phyloP scores from a whole-genome alignment of 1,140 invertebrate genomes.

The Dendrolimus punctatus region DNA sequence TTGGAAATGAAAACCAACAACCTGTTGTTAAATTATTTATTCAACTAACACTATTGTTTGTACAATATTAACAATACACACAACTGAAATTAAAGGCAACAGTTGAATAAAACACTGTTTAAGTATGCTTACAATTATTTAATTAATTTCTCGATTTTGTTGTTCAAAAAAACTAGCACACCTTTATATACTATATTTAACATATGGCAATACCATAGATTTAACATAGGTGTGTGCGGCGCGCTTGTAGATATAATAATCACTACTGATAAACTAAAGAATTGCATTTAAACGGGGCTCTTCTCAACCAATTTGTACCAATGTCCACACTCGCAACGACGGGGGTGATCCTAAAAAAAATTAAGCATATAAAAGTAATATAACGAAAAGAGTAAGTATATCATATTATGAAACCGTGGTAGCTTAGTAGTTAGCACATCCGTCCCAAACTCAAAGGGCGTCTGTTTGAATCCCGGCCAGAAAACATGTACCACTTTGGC shows the following conservation, averaged over 20 bases:
- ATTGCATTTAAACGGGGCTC: constrained; percentile 73
- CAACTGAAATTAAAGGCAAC: constrained; percentile 27
- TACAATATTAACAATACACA: constrained; percentile 10
- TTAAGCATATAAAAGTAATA: neutral
- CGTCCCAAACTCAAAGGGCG: no score
- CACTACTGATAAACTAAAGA: constrained; percentile 57
- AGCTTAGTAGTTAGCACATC: neutral
- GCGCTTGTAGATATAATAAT: constrained; percentile 35
- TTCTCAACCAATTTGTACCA: constrained; percentile 95
- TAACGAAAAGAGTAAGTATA: neutral
- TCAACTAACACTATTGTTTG: constrained; percentile 15
- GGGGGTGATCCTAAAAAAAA: constrained; percentile 80
- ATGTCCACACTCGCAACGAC: constrained; percentile 95
- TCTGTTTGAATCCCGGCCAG: no score
- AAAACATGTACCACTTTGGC: no score
- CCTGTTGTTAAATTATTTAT: constrained; percentile 15
- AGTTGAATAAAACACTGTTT: constrained; percentile 48
- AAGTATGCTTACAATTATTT: constrained; percentile 60
- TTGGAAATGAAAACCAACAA: constrained; percentile 2
- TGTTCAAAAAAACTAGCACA: constrained; percentile 30
- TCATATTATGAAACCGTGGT: neutral
- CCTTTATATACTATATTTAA: constrained; percentile 24
- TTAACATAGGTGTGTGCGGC: constrained; percentile 17
- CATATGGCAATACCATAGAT: constrained; percentile 18
- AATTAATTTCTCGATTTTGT: constrained; percentile 37